Evolutionary conservation across 2,888 invertebrate species (phyloP).

Genomic region (Xestia sexstrigata): DNA sequence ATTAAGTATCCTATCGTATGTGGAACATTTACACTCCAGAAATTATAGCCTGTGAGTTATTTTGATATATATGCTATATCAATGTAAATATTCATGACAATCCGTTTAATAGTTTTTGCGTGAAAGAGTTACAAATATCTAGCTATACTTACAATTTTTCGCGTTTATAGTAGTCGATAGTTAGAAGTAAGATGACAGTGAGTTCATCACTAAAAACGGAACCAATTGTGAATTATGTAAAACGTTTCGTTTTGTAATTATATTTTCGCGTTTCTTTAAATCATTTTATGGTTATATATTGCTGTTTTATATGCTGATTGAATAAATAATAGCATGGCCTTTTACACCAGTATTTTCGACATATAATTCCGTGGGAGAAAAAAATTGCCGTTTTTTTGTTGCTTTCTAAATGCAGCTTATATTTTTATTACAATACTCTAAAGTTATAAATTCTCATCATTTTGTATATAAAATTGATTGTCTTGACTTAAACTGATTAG

Average conservation of each 20-base stretch:
- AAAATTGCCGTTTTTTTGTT: conserved; percentile 36
- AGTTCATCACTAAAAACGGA: conserved; percentile 66
- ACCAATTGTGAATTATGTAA: conserved; percentile 70
- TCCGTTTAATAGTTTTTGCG: background rate
- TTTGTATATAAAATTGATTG: conserved; percentile 61
- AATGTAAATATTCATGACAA: background rate
- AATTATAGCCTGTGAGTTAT: background rate
- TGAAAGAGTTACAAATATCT: background rate
- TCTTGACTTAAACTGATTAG: conserved; percentile 41
- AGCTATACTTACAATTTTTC: background rate
- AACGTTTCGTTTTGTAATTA: conserved; percentile 62
- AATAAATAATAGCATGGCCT: conserved; percentile 64
- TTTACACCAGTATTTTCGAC: conserved; percentile 50
- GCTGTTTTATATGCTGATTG: conserved; percentile 66
- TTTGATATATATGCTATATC: background rate
- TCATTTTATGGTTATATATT: conserved; percentile 65
- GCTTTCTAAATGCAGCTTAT: conserved; percentile 60
- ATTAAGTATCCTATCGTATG: background rate
- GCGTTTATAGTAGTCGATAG: background rate
- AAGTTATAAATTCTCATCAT: conserved; percentile 53
- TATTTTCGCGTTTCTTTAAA: conserved; percentile 64
- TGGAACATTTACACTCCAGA: background rate
- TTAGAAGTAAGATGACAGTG: conserved; percentile 34
- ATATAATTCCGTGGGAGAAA: conserved; percentile 33
- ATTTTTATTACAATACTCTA: conserved; percentile 42